Conservation (phyloP, 2,888 invertebrate species). For the Protophormia terraenovae region DNA sequence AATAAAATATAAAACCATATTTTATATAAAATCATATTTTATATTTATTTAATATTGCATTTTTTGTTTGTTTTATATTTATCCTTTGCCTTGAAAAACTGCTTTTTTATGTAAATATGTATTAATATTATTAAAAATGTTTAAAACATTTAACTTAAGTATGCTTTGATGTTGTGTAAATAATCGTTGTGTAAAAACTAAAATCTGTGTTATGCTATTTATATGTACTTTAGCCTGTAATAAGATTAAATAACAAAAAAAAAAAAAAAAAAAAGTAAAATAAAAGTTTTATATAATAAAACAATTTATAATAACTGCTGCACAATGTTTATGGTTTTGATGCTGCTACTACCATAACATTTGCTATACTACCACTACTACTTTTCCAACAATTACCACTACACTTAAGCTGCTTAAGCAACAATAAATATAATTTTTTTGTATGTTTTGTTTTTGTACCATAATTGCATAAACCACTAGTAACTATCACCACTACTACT, state of each 20-base stretch:
- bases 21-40: too few species aligned
- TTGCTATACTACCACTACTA: not conserved
- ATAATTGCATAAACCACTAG: conserved; percentile 27
- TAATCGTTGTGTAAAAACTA: conserved; percentile 27
- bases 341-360: not conserved
- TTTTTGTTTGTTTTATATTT: not conserved
- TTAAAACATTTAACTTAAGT: conserved; percentile 22
- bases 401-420: conserved; percentile 44
- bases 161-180: conserved; percentile 49
- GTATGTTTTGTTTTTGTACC: not conserved
- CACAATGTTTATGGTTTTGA: not conserved
- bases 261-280: too few species aligned
- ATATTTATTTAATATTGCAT: not conserved
- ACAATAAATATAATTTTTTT: conserved; percentile 33
- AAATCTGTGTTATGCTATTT: conserved; percentile 10
- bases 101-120: not conserved
- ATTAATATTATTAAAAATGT: not conserved
- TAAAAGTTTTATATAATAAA: conserved; percentile 29
- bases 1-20: too few species aligned
- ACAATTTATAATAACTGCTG: conserved; percentile 31
- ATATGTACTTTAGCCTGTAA: conserved; percentile 10
- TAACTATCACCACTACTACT: not conserved
- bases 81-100: not conserved
- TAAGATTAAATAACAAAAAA: conserved; percentile 28
- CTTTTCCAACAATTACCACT: not conserved